These are phyloP conservation scores for Rhamnusium bicolor DNA, from an alignment of 2,888 invertebrate genomes.

Conservation along the genomic window DNA sequence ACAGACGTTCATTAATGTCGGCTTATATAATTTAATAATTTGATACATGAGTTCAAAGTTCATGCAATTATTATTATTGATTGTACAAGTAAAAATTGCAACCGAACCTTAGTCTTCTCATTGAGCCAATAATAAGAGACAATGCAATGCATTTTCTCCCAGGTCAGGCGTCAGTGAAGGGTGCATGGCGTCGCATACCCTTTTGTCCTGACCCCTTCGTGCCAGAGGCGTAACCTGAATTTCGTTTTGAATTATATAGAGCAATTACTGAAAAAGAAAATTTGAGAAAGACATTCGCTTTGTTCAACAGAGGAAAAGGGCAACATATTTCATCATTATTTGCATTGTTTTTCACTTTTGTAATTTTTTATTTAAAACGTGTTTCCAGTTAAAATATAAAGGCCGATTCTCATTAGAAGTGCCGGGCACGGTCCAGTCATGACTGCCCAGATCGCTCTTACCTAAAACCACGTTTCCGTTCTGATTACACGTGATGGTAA, in stretches of 20 bases:
- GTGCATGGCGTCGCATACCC: conserved; percentile 40
- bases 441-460: too few species aligned
- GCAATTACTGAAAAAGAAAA: background rate
- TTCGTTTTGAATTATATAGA: background rate
- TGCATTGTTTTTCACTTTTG: too few species aligned
- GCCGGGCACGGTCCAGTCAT: too few species aligned
- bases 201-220: conserved; percentile 33
- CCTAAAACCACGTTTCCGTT: too few species aligned
- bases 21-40: background rate
- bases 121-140: conserved; percentile 36
- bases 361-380: too few species aligned
- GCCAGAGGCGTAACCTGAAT: background rate
- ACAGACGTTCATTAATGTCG: background rate
- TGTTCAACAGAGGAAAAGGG: too few species aligned
- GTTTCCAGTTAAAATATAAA: too few species aligned
- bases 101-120: background rate
- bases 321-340: too few species aligned
- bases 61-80: conserved; percentile 9
- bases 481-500: too few species aligned
- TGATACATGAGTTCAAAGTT: background rate
- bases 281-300: too few species aligned
- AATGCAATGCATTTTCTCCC: conserved; percentile 58
- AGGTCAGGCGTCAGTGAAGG: conserved; percentile 56
- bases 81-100: conserved; percentile 1
- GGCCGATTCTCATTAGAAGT: too few species aligned